These are phyloP conservation scores for Mionectes olivaceus DNA, from an alignment of 2,797 vertebrate genomes.

Conservation along the genomic window DNA sequence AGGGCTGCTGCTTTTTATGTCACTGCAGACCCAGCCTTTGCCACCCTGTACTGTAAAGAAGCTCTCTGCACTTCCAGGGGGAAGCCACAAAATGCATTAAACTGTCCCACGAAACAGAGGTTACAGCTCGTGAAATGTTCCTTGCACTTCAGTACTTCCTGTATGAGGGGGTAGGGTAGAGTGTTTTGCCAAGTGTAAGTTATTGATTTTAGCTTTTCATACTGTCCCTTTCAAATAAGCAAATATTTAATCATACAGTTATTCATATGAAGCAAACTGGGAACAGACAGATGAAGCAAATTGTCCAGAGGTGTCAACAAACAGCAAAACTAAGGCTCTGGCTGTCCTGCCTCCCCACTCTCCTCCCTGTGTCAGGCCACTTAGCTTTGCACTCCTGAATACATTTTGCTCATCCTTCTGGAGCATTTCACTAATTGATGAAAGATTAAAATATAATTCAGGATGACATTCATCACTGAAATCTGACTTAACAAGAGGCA, in stretches of 20 bases:
- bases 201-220: neutral
- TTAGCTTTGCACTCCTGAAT: conserved; percentile 22
- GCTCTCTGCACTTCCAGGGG: neutral
- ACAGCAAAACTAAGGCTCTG: neutral
- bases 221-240: neutral
- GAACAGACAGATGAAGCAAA: neutral
- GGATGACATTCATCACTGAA: conserved; percentile 46
- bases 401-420: conserved; percentile 43
- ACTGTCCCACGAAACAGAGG: neutral
- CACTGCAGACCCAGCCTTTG: neutral
- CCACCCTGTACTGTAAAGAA: neutral
- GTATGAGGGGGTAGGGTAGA: neutral
- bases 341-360: neutral
- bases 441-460: conserved; percentile 63
- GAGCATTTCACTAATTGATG: conserved; percentile 51
- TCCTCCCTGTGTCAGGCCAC: neutral
- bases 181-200: neutral
- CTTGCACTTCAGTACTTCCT: neutral
- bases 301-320: neutral
- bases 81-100: neutral
- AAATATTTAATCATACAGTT: neutral
- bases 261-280: neutral
- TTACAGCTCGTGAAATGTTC: neutral
- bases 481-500: conserved; percentile 44
- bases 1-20: neutral